A percentile compares a stretch with the other conserved stretches of the same genome.
phyloP scores from a whole-genome alignment of 1,140 invertebrate species.

The Drosophila triauraria region DNA sequence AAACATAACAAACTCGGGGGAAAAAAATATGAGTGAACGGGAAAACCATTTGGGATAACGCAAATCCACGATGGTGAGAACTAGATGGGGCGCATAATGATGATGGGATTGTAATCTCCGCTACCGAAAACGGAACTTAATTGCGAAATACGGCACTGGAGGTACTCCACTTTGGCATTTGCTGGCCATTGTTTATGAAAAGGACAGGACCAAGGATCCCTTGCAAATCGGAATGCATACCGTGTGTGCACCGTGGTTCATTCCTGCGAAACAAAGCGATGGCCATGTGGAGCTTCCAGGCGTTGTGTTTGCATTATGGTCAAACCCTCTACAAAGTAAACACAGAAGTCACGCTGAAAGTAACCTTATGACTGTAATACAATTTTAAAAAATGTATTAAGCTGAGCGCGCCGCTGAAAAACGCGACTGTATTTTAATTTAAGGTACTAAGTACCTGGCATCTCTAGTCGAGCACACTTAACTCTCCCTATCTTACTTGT shows the following conservation, averaged over 20 bases:
- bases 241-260: not conserved
- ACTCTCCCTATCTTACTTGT: too few species aligned
- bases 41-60: constrained; percentile 30
- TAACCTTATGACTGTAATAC: too few species aligned
- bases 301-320: constrained; percentile 3
- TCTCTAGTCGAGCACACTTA: too few species aligned
- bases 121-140: constrained; percentile 12
- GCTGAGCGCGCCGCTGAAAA: too few species aligned
- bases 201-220: not conserved
- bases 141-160: constrained; percentile 26
- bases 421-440: too few species aligned
- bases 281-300: not conserved
- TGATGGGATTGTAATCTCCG: constrained; percentile 22
- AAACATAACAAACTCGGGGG: constrained; percentile 28
- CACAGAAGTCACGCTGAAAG: too few species aligned
- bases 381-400: too few species aligned
- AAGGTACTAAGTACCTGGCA: too few species aligned
- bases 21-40: constrained; percentile 24
- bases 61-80: constrained; percentile 11
- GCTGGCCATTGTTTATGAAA: not conserved
- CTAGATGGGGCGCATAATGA: constrained; percentile 15
- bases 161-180: not conserved
- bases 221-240: not conserved
- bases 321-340: not conserved
- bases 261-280: constrained; percentile 1